phyloP scores from a whole-genome alignment of 92 coral and sea anemone species.

The Desmophyllum pertusum region DNA sequence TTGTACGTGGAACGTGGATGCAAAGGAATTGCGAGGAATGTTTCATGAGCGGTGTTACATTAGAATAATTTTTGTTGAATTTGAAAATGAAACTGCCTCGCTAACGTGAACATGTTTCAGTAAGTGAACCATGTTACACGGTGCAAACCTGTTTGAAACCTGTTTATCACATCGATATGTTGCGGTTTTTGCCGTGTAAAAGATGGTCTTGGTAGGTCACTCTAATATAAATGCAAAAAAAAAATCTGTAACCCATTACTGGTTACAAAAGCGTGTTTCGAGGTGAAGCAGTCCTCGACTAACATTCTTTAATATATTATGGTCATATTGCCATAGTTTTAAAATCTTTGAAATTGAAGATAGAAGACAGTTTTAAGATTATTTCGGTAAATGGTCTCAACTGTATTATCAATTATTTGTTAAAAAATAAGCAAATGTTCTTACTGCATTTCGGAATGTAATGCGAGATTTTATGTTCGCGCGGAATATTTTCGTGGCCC shows the following conservation, averaged over 20 bases:
- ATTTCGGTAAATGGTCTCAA: neutral
- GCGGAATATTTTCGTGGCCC: neutral
- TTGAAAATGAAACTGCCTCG: neutral
- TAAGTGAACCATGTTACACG: neutral
- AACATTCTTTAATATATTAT: neutral
- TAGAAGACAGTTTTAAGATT: neutral
- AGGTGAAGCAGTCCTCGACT: neutral
- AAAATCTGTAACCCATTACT: neutral
- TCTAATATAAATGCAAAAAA: neutral
- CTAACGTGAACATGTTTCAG: neutral
- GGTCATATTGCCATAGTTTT: neutral
- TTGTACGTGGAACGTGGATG: neutral
- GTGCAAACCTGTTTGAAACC: neutral
- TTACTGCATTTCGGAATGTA: too few species aligned
- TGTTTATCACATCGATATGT: neutral
- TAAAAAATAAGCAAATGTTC: too few species aligned
- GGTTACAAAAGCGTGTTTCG: neutral
- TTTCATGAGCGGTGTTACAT: neutral
- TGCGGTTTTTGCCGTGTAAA: neutral
- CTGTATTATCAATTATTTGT: neutral
- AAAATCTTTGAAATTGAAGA: neutral
- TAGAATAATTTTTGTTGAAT: neutral
- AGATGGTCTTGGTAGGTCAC: neutral
- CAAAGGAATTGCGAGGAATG: neutral
- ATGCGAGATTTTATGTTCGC: too few species aligned